Evolutionary conservation across 2,797 vertebrate genomes (phyloP).

Genomic region (Sebastes hopkinsi): DNA sequence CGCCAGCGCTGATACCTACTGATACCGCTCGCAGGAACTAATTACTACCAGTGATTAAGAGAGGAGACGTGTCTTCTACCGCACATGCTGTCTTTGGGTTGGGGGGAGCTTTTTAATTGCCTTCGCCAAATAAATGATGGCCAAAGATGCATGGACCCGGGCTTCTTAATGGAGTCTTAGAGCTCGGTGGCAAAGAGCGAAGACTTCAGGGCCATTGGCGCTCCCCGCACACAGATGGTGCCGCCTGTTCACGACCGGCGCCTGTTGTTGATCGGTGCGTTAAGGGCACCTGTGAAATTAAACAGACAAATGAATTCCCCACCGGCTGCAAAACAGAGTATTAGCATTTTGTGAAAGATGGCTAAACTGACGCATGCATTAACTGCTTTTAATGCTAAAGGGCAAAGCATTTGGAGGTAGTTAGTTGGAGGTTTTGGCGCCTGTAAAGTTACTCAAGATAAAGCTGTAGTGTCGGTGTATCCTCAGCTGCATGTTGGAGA

Average conservation of each 20-base stretch:
- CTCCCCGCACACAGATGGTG: slow-evolving; percentile 76
- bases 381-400: slow-evolving; percentile 56
- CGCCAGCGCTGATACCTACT: slow-evolving; percentile 72
- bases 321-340: slow-evolving; percentile 67
- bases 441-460: slow-evolving; percentile 54
- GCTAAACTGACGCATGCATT: slow-evolving; percentile 47
- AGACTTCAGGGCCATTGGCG: slow-evolving; percentile 70
- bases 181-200: slow-evolving; percentile 67
- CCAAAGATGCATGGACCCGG: slow-evolving; percentile 67
- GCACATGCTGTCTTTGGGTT: slow-evolving; percentile 68
- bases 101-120: slow-evolving; percentile 72
- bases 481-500: slow-evolving; percentile 65
- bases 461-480: slow-evolving; percentile 32
- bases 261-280: slow-evolving; percentile 65
- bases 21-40: slow-evolving; percentile 76
- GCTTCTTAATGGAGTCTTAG: slow-evolving; percentile 68
- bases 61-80: slow-evolving; percentile 63
- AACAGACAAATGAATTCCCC: slow-evolving; percentile 78
- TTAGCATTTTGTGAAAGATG: slow-evolving; percentile 64
- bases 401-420: slow-evolving; percentile 42
- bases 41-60: slow-evolving; percentile 82
- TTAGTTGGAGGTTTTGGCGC: slow-evolving; percentile 37
- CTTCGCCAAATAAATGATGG: slow-evolving; percentile 77
- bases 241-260: slow-evolving; percentile 67
- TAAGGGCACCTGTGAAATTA: slow-evolving; percentile 81